A percentile compares a stretch with the other conserved stretches of the same genome.
Conservation (phyloP, 1,140 invertebrate species). For the Ips typographus region DNA sequence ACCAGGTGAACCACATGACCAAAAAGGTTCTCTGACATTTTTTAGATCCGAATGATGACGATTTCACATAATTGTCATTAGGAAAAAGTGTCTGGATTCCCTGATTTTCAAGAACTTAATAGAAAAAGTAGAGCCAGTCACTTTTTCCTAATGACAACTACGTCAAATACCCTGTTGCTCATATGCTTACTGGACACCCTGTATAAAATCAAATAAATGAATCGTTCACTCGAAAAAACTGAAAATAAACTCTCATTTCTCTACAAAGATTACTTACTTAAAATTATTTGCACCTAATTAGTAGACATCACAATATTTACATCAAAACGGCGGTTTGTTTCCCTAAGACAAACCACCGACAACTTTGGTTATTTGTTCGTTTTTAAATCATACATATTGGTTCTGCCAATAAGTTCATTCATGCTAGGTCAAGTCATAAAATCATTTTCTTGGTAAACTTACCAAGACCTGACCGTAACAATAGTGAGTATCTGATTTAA, state of each 20-base stretch:
- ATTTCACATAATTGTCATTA: no score
- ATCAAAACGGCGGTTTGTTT: conserved; percentile 9
- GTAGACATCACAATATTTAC: conserved; percentile 23
- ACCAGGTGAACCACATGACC: no score
- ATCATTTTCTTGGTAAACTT: not conserved
- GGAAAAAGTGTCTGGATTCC: no score
- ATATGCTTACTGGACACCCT: not conserved
- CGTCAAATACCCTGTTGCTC: not conserved
- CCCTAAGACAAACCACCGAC: conserved; percentile 4
- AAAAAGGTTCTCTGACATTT: no score
- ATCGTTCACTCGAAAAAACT: not conserved
- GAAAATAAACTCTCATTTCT: not conserved
- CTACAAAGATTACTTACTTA: not conserved
- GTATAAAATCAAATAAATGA: no score
- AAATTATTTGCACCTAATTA: conserved; percentile 7
- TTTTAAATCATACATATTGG: not conserved
- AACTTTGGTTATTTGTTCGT: conserved; percentile 13
- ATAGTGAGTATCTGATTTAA: not conserved
- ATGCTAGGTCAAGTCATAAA: not conserved
- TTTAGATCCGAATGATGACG: no score
- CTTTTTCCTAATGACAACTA: no score
- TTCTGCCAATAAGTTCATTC: not conserved
- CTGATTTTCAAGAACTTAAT: no score
- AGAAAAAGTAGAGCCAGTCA: no score
- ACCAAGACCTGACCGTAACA: not conserved